phyloP scores from a whole-genome alignment of 2,113 vertebrate genomes.

The Lepidothrix coronata region DNA sequence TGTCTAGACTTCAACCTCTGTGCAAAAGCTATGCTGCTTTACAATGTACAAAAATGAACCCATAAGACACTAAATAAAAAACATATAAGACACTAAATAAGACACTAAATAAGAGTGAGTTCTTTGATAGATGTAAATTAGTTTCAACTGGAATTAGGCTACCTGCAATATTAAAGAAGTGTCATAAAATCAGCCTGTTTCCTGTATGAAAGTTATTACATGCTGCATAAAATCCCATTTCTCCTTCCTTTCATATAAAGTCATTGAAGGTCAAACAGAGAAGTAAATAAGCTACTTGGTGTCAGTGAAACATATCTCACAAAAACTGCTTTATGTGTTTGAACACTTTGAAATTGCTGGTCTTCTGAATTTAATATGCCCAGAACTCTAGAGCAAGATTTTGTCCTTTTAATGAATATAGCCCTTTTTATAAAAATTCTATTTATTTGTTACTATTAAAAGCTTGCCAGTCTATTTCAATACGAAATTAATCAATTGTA shows the following conservation, averaged over 20 bases:
- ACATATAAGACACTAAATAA: neutral
- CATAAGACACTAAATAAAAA: neutral
- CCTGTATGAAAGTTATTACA: neutral
- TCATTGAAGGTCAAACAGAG: neutral
- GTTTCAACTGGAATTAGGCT: neutral
- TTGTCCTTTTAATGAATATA: neutral
- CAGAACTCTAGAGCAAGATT: neutral
- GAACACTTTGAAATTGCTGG: neutral
- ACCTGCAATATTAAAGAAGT: neutral
- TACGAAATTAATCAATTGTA: neutral
- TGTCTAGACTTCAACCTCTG: neutral
- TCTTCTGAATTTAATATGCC: neutral
- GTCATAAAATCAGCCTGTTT: neutral
- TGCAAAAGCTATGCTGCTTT: neutral
- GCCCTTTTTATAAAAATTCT: neutral
- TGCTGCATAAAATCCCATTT: neutral
- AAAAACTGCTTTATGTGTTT: neutral
- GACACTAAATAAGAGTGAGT: neutral
- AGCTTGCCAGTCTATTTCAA: neutral
- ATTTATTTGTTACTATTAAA: neutral
- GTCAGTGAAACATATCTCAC: neutral
- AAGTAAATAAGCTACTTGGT: neutral
- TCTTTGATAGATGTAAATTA: neutral
- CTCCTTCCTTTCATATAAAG: neutral
- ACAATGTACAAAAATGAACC: neutral